A percentile compares a stretch with the other conserved stretches of the same genome.
Evolutionary conservation across 2,888 invertebrate genomes (phyloP).

Genomic region (Boloria euphrosyne): DNA sequence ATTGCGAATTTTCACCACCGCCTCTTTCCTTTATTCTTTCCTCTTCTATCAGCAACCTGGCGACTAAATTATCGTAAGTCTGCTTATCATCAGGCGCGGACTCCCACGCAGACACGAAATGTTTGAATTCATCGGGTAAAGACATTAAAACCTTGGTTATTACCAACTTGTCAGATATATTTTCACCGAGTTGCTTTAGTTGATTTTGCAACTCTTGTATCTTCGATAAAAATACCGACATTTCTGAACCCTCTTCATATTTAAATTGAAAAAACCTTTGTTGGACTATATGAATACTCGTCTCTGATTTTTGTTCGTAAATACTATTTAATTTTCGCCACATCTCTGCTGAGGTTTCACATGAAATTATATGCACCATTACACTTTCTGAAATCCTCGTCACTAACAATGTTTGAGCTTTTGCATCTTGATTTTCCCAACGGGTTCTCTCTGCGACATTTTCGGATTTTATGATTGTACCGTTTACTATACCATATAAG

Average conservation of each 20-base stretch:
- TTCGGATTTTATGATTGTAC: slow-evolving; percentile 38
- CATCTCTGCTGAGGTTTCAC: slow-evolving; percentile 46
- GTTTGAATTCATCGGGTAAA: slow-evolving; percentile 48
- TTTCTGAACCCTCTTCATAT: slow-evolving; percentile 41
- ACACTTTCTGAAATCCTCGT: slow-evolving; percentile 46
- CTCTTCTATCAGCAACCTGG: slow-evolving; percentile 43
- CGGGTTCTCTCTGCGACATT: slow-evolving; percentile 7
- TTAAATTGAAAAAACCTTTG: slow-evolving; percentile 50
- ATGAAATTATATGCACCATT: slow-evolving; percentile 47
- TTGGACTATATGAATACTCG: slow-evolving; percentile 50
- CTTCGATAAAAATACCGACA: slow-evolving; percentile 46
- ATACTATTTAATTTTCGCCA: slow-evolving; percentile 47
- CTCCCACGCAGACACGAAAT: slow-evolving; percentile 53
- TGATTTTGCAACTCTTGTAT: slow-evolving; percentile 45
- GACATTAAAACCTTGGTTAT: slow-evolving; percentile 51
- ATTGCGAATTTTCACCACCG: not conserved
- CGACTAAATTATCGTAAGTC: slow-evolving; percentile 42
- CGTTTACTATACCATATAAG: slow-evolving; percentile 40
- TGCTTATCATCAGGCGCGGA: slow-evolving; percentile 43
- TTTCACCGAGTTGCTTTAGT: slow-evolving; percentile 45
- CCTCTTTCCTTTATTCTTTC: slow-evolving; percentile 41
- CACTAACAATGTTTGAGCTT: slow-evolving; percentile 45
- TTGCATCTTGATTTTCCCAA: slow-evolving; percentile 45
- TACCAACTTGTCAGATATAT: slow-evolving; percentile 45
- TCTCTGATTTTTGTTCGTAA: slow-evolving; percentile 52